Percentiles rank a stretch among this genome's conserved stretches.
Evolutionary conservation across 2,888 invertebrate species (phyloP).

Genomic region (Orthosia gothica): DNA sequence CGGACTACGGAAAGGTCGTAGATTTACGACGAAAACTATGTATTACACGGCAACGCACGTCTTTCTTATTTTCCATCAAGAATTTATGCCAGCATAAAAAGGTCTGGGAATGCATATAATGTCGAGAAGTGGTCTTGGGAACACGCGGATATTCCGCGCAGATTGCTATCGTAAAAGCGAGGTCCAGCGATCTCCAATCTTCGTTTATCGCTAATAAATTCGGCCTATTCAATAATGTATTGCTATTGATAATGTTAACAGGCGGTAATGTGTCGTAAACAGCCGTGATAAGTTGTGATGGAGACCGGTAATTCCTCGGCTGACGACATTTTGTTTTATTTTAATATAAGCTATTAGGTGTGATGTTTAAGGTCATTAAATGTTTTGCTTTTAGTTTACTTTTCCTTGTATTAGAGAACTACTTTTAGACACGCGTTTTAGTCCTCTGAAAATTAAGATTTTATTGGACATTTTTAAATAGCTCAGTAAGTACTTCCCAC

Average conservation of each 20-base stretch:
- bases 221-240: conserved; percentile 85
- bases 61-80: conserved; percentile 82
- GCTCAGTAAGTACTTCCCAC: neutral
- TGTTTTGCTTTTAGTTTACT: neutral
- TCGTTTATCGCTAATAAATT: conserved; percentile 87
- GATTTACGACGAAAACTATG: conserved; percentile 74
- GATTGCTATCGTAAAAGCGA: conserved; percentile 90
- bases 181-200: conserved; percentile 90
- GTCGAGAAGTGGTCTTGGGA: conserved; percentile 78
- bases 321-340: conserved; percentile 46
- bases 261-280: conserved; percentile 77
- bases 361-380: conserved; percentile 10
- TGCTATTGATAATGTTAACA: conserved; percentile 86
- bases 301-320: conserved; percentile 34
- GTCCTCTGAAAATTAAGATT: neutral
- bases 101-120: conserved; percentile 87
- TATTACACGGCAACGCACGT: conserved; percentile 68
- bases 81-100: conserved; percentile 88
- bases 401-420: neutral
- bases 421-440: neutral
- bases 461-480: neutral
- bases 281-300: conserved; percentile 38
- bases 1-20: conserved; percentile 54
- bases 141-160: conserved; percentile 81
- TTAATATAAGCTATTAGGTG: conserved; percentile 37